Percentiles rank a stretch among this genome's conserved stretches.
Conservation (phyloP, 2,113 vertebrate species). For the Aspiorhynchus laticeps region DNA sequence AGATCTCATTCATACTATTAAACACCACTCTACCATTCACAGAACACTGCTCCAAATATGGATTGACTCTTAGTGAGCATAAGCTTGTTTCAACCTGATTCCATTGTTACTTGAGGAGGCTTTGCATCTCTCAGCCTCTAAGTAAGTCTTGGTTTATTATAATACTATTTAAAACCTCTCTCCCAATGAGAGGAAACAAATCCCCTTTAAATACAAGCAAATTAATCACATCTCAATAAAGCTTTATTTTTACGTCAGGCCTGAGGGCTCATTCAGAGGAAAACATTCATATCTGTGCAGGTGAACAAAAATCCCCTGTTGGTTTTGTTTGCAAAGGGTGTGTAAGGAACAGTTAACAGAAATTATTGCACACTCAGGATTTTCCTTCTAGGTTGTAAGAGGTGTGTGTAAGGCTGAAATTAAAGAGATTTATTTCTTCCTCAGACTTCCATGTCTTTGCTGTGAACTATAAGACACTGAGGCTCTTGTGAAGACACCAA, state of each 20-base stretch:
- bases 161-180: conserved; percentile 50
- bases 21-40: not conserved
- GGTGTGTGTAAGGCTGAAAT: conserved; percentile 10
- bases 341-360: not conserved
- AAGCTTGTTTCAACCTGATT: conserved; percentile 54
- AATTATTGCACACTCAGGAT: not conserved
- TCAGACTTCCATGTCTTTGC: not conserved
- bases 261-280: not conserved
- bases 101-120: conserved; percentile 51
- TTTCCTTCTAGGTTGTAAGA: not conserved
- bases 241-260: conserved; percentile 15
- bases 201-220: conserved; percentile 37
- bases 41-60: conserved; percentile 35
- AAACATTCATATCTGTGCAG: not conserved
- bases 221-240: conserved; percentile 40
- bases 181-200: conserved; percentile 43
- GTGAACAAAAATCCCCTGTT: not conserved
- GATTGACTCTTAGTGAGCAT: conserved; percentile 48
- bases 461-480: conserved; percentile 61
- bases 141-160: conserved; percentile 51
- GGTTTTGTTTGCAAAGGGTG: not conserved
- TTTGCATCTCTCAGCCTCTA: conserved; percentile 48
- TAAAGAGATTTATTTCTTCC: conserved; percentile 6
- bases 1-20: conserved; percentile 17
- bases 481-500: conserved; percentile 74